Evolutionary conservation across 2,888 invertebrate genomes (phyloP).

Genomic region (Ennomos fuscantarius): DNA sequence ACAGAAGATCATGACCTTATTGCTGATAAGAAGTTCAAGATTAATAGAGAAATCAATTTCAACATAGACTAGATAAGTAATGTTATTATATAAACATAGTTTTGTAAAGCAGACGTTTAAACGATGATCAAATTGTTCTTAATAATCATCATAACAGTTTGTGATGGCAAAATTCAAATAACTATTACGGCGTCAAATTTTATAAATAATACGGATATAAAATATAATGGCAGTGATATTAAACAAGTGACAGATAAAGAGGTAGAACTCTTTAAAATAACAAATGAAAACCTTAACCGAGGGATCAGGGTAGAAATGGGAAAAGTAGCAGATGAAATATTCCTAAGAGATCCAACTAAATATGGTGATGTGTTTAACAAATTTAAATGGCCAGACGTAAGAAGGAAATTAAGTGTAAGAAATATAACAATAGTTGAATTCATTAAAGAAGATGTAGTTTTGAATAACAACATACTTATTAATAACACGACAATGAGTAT

Average conservation of each 20-base stretch:
- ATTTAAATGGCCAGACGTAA: slow-evolving; percentile 62
- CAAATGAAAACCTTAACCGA: slow-evolving; percentile 57
- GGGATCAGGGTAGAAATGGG: slow-evolving; percentile 63
- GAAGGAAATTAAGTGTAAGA: slow-evolving; percentile 51
- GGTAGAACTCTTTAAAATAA: slow-evolving; percentile 60
- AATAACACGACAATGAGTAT: slow-evolving; percentile 57
- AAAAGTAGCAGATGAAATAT: slow-evolving; percentile 59
- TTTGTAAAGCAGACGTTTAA: slow-evolving; percentile 18
- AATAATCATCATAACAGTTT: slow-evolving; percentile 23
- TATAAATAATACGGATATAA: slow-evolving; percentile 43
- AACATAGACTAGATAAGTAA: neutral
- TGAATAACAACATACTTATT: slow-evolving; percentile 53
- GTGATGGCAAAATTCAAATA: slow-evolving; percentile 52
- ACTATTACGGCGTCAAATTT: slow-evolving; percentile 51
- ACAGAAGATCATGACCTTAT: slow-evolving; percentile 19
- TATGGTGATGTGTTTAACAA: slow-evolving; percentile 58
- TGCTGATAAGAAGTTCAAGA: slow-evolving; percentile 27
- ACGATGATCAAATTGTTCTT: slow-evolving; percentile 18
- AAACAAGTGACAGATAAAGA: slow-evolving; percentile 61
- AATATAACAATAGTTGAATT: slow-evolving; percentile 55
- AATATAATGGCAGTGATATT: slow-evolving; percentile 49
- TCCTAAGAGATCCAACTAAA: slow-evolving; percentile 63
- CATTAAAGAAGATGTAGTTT: slow-evolving; percentile 47
- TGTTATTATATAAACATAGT: slow-evolving; percentile 1
- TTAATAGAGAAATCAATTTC: neutral